phyloP scores from a whole-genome alignment of 2,797 vertebrate species.

The Lagorchestes hirsutus region DNA sequence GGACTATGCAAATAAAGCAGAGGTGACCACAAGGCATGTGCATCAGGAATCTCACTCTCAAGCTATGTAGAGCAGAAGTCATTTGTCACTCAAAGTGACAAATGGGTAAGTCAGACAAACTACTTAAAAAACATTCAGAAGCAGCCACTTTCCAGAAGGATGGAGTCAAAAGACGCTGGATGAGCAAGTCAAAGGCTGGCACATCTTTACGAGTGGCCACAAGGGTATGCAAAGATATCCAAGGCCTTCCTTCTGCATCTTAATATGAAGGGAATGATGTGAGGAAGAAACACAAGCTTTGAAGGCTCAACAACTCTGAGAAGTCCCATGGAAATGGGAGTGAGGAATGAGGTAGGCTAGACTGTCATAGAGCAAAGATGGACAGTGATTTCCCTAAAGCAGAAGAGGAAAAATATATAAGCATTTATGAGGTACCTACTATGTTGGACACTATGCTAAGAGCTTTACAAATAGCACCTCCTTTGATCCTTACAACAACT shows the following conservation, averaged over 20 bases:
- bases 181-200: neutral
- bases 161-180: constrained; percentile 26
- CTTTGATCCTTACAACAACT: neutral
- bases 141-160: constrained; percentile 23
- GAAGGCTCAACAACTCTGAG: neutral
- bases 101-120: neutral
- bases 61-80: constrained; percentile 22
- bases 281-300: constrained; percentile 13
- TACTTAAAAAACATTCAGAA: constrained; percentile 24
- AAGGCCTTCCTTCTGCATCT: neutral
- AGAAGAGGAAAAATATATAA: neutral
- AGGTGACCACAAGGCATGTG: constrained; percentile 32
- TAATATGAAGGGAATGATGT: neutral
- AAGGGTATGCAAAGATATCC: constrained; percentile 36
- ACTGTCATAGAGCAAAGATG: neutral
- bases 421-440: neutral
- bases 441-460: neutral
- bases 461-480: neutral
- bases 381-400: neutral
- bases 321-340: neutral
- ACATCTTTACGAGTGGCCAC: neutral
- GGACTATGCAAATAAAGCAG: constrained; percentile 27
- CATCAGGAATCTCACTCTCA: constrained; percentile 10
- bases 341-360: neutral
- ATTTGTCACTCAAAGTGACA: neutral